phyloP scores from a whole-genome alignment of 2,797 vertebrate species.

The Oceanodroma leucorhoa region DNA sequence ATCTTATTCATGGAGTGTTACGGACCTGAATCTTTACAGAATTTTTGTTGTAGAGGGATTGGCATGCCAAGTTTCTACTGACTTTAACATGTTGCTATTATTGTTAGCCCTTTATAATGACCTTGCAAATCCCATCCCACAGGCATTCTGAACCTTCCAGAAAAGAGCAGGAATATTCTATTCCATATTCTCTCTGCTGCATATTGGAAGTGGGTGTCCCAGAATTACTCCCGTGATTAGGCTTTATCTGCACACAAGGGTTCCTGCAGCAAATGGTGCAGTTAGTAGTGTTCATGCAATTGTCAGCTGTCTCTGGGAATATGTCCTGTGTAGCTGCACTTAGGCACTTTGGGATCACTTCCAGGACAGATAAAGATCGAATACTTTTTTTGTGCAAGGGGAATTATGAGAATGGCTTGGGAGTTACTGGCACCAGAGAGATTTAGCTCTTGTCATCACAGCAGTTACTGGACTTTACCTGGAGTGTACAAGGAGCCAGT shows the following conservation, averaged over 20 bases:
- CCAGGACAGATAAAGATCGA: not conserved
- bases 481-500: not conserved
- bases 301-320: not conserved
- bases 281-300: not conserved
- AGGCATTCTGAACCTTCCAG: not conserved
- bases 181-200: not conserved
- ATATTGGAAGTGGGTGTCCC: not conserved
- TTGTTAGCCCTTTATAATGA: not conserved
- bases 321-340: not conserved
- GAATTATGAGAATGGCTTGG: not conserved
- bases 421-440: not conserved
- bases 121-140: not conserved
- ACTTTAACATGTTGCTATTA: not conserved
- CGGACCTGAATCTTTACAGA: not conserved
- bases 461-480: not conserved
- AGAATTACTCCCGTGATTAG: not conserved
- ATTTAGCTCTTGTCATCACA: not conserved
- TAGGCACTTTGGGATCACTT: not conserved
- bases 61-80: not conserved
- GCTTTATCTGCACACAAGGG: not conserved
- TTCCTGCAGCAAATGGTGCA: not conserved
- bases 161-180: not conserved
- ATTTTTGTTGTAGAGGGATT: not conserved
- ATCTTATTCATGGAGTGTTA: not conserved
- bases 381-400: not conserved